These are phyloP conservation scores for Pollenia griseotomentosa DNA, from an alignment of 2,888 invertebrate genomes.

Conservation along the genomic window DNA sequence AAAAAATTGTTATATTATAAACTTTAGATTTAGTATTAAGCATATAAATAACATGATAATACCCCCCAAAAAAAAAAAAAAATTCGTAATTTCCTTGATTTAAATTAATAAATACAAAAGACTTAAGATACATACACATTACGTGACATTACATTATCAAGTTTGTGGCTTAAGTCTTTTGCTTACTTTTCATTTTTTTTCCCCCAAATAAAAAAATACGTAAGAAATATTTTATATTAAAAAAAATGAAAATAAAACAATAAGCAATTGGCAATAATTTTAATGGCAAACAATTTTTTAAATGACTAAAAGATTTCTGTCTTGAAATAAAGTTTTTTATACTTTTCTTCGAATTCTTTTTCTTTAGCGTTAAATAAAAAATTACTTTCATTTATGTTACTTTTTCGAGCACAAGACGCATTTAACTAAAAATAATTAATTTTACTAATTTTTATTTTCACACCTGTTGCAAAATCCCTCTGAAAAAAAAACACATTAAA, in stretches of 20 bases:
- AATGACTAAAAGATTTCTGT: too few species aligned
- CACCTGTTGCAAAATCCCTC: slow-evolving; percentile 63
- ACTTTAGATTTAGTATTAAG: neutral
- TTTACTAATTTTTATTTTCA: slow-evolving; percentile 37
- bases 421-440: neutral
- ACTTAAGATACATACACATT: slow-evolving; percentile 47
- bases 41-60: neutral
- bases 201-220: too few species aligned
- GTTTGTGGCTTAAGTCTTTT: slow-evolving; percentile 68
- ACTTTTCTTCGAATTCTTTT: too few species aligned
- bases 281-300: too few species aligned
- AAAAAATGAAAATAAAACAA: too few species aligned
- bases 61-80: neutral
- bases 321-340: too few species aligned
- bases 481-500: neutral
- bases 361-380: neutral
- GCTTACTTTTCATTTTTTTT: neutral
- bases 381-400: neutral
- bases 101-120: slow-evolving; percentile 4
- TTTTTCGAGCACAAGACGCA: neutral
- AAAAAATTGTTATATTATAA: neutral
- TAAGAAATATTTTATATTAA: too few species aligned
- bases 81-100: neutral
- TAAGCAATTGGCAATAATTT: too few species aligned
- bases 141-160: neutral